Conservation (phyloP, 1,140 invertebrate species). For the Lutraria rhynchaena region DNA sequence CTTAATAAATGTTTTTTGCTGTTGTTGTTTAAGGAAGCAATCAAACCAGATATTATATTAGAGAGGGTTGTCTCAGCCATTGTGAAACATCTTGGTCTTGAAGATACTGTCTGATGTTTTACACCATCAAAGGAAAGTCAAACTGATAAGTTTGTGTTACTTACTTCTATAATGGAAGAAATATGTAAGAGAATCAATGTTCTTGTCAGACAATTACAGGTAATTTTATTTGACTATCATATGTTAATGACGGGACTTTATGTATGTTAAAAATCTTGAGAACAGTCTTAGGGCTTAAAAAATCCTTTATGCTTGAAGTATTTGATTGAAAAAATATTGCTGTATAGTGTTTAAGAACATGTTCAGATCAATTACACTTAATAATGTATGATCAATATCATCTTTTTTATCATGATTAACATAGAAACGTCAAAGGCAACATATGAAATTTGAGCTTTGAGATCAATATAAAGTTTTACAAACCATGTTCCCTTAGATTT, state of each 20-base stretch:
- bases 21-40: slow-evolving; percentile 78
- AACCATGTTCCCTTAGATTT: no score
- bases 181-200: slow-evolving; percentile 77
- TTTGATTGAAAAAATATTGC: not conserved
- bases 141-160: slow-evolving; percentile 72
- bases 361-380: not conserved
- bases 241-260: no score
- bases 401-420: no score
- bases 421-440: no score
- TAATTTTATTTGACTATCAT: no score
- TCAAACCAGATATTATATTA: slow-evolving; percentile 77
- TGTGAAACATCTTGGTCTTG: slow-evolving; percentile 78
- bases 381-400: not conserved
- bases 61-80: slow-evolving; percentile 78
- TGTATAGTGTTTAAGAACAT: no score
- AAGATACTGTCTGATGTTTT: slow-evolving; percentile 75
- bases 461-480: no score
- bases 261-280: not conserved
- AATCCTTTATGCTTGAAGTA: not conserved
- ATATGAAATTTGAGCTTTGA: no score
- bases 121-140: slow-evolving; percentile 70
- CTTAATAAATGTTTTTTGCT: no score
- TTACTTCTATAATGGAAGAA: slow-evolving; percentile 77
- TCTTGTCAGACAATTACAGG: slow-evolving; percentile 80
- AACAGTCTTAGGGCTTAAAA: no score